Evolutionary conservation across 2,797 vertebrate species (phyloP), one percentile per base, ranked within the genome.

Genomic region (Nyctalus aviator): DNA sequence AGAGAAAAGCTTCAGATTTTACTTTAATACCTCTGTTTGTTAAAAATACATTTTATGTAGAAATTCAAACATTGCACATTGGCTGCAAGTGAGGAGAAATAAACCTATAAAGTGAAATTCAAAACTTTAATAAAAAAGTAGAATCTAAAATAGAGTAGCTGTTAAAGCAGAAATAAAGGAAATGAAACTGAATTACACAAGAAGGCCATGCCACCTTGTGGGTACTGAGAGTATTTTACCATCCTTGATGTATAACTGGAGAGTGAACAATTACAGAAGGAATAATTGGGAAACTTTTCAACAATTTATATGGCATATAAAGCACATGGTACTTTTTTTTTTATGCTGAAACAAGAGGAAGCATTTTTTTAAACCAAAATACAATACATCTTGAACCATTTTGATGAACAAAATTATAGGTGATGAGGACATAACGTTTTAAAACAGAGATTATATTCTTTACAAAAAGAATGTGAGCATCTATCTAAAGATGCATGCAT

Each of bases 161-260:
- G 55, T 72, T 89, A 88, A 95, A 96, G 41, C 30, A 90, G 68
- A 94, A 92, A 88, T 95, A 91, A 88, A 48, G 64, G 64, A 69
- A 93, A 76, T 35, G 41, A 86, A 89, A 75, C 13, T 21, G 35
- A 88, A 91, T 94, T 94, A 81, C 85, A 84, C 69, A 96, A 97
- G 95, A 95, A 95, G 90, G 82, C 81, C 95, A 88, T 97, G 62
- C 90, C 35, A 88, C 53, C 75, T 93, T 96, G 46, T 95, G 93
- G 55, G 76, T 81, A 88, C 25, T 93, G 1, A 6, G 5, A n/a
- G 75, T 50, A 92, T 97, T 97, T 89, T 94, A 86, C 86, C 81
- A 84, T 20, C 68, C 55, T 68, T 15, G 4, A 30, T 35, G 23
- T 27, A 57, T 27, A 55, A 44, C 46, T 25, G 30, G 35, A 93